A percentile compares a stretch with the other conserved stretches of the same genome.
These are phyloP conservation scores for Pachyrhynchus sulphureomaculatus DNA, from an alignment of 1,140 invertebrate genomes.

Conservation along the genomic window DNA sequence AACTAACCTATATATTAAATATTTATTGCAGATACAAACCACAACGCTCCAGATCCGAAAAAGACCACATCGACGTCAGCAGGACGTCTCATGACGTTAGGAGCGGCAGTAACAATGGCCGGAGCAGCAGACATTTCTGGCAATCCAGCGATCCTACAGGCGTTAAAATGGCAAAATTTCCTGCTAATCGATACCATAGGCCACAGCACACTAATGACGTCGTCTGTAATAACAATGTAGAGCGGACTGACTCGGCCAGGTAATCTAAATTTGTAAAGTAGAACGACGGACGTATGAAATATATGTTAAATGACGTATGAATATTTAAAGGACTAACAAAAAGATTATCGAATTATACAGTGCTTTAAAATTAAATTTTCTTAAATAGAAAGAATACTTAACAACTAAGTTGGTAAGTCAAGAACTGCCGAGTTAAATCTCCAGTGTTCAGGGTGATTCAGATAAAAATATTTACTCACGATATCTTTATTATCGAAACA, in stretches of 20 bases:
- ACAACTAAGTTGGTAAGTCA: too few species aligned
- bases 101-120: neutral
- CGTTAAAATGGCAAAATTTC: neutral
- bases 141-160: constrained; percentile 17
- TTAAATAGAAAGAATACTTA: too few species aligned
- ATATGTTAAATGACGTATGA: too few species aligned
- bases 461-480: too few species aligned
- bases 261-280: neutral
- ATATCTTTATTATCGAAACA: too few species aligned
- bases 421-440: too few species aligned
- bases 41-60: neutral
- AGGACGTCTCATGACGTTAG: neutral
- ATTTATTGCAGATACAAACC: neutral
- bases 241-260: neutral
- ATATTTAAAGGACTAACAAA: too few species aligned
- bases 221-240: neutral
- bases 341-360: too few species aligned
- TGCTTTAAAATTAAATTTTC: too few species aligned
- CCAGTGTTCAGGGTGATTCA: too few species aligned
- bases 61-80: neutral
- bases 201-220: neutral
- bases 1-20: too few species aligned
- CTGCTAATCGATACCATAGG: neutral
- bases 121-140: neutral
- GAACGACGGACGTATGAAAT: neutral